phyloP scores from a whole-genome alignment of 2,113 vertebrate genomes.

The Phoxinus phoxinus region DNA sequence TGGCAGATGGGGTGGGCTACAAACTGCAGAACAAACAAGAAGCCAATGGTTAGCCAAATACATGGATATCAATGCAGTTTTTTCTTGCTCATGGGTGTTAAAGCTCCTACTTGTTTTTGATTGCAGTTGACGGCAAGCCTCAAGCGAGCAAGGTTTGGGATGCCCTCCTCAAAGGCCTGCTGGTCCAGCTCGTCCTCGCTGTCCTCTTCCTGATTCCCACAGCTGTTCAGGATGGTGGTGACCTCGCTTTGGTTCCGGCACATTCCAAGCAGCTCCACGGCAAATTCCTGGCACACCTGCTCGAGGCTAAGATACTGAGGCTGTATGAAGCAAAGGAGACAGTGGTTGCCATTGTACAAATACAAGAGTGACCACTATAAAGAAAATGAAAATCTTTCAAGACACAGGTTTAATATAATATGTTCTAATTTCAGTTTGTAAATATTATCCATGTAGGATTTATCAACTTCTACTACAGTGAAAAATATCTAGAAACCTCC shows the following conservation, averaged over 20 bases:
- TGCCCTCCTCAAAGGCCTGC: conserved; percentile 87
- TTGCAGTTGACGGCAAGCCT: conserved; percentile 87
- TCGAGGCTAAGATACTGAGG: conserved; percentile 87
- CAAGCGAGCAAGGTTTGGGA: conserved; percentile 86
- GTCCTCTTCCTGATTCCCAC: conserved; percentile 67
- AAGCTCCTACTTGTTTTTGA: conserved; percentile 82
- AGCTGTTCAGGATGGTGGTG: conserved; percentile 85
- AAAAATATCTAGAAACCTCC: neutral
- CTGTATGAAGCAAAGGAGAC: conserved; percentile 63
- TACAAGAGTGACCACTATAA: too few species aligned
- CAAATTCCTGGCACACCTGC: conserved; percentile 85
- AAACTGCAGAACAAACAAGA: conserved; percentile 73
- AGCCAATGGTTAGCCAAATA: neutral
- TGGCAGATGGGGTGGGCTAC: conserved; percentile 92
- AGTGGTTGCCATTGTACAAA: neutral
- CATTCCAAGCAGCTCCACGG: conserved; percentile 90
- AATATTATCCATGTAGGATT: neutral
- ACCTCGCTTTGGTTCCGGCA: conserved; percentile 92
- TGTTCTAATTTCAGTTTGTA: too few species aligned
- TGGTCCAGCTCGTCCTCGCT: conserved; percentile 73
- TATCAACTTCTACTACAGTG: neutral
- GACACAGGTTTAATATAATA: too few species aligned
- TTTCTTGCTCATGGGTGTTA: neutral
- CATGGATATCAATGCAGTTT: too few species aligned
- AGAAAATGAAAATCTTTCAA: too few species aligned